phyloP scores from a whole-genome alignment of 2,888 invertebrate species.

The Saturnia japonica region DNA sequence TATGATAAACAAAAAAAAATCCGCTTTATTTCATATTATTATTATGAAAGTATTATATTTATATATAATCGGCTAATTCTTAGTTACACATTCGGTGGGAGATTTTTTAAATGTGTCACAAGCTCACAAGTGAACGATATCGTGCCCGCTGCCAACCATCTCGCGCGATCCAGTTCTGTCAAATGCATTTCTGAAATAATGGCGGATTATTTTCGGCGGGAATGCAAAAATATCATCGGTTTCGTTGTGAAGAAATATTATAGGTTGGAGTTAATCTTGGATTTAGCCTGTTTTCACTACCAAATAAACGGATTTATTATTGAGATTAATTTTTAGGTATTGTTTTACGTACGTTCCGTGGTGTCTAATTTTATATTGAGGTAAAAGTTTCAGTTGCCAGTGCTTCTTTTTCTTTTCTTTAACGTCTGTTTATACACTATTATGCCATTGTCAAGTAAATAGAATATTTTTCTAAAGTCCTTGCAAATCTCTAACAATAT shows the following conservation, averaged over 20 bases:
- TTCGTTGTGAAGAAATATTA: slow-evolving; percentile 59
- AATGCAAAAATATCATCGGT: slow-evolving; percentile 63
- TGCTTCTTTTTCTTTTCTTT: too few relatives aligned
- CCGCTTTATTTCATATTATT: too few relatives aligned
- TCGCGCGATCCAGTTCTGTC: slow-evolving; percentile 69
- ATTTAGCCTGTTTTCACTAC: slow-evolving; percentile 43
- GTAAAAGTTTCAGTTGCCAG: not conserved
- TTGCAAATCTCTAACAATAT: too few relatives aligned
- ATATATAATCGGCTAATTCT: slow-evolving; percentile 1
- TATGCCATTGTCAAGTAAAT: too few relatives aligned
- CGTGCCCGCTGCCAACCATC: slow-evolving; percentile 53
- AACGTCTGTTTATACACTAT: too few relatives aligned
- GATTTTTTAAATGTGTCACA: slow-evolving; percentile 29
- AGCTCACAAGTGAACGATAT: slow-evolving; percentile 34
- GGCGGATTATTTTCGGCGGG: slow-evolving; percentile 72
- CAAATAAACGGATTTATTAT: slow-evolving; percentile 41
- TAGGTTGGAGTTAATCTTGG: slow-evolving; percentile 38
- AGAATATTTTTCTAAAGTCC: too few relatives aligned
- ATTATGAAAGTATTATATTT: too few relatives aligned
- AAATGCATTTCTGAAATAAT: slow-evolving; percentile 68
- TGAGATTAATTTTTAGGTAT: slow-evolving; percentile 30
- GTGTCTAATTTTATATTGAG: slow-evolving; percentile 7
- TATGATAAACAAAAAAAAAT: too few relatives aligned
- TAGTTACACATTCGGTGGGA: not conserved
- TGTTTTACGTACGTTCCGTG: slow-evolving; percentile 5